phyloP scores from a whole-genome alignment of 2,113 vertebrate species.

The Prunella himalayana region DNA sequence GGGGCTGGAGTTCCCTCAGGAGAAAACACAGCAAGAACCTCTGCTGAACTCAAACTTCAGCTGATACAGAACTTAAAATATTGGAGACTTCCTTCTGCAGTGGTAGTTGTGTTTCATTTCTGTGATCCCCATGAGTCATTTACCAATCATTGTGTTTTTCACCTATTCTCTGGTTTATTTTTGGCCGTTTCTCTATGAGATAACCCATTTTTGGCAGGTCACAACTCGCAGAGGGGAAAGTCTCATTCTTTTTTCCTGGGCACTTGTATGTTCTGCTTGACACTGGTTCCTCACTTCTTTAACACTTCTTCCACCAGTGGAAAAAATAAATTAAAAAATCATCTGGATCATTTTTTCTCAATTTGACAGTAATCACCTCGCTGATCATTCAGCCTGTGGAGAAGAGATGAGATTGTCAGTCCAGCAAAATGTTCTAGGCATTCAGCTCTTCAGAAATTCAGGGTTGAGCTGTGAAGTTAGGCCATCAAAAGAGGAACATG shows the following conservation, averaged over 20 bases:
- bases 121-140: background rate
- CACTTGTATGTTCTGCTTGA: background rate
- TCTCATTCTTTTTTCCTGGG: background rate
- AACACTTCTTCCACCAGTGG: background rate
- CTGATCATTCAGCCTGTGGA: background rate
- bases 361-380: fast-evolving
- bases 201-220: background rate
- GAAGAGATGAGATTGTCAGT: background rate
- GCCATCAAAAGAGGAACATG: background rate
- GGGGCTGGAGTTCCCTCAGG: background rate
- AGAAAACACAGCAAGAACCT: background rate
- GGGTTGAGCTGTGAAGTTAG: background rate
- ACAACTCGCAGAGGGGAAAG: background rate
- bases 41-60: background rate
- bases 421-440: background rate
- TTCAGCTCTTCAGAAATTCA: background rate
- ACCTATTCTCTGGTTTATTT: background rate
- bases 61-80: background rate
- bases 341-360: background rate
- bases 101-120: background rate
- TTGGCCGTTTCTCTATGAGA: background rate
- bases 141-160: background rate
- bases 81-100: background rate
- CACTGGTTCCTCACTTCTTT: background rate
- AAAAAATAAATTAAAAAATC: background rate